phyloP scores from a whole-genome alignment of 2,113 vertebrate genomes.

The Miniopterus natalensis region DNA sequence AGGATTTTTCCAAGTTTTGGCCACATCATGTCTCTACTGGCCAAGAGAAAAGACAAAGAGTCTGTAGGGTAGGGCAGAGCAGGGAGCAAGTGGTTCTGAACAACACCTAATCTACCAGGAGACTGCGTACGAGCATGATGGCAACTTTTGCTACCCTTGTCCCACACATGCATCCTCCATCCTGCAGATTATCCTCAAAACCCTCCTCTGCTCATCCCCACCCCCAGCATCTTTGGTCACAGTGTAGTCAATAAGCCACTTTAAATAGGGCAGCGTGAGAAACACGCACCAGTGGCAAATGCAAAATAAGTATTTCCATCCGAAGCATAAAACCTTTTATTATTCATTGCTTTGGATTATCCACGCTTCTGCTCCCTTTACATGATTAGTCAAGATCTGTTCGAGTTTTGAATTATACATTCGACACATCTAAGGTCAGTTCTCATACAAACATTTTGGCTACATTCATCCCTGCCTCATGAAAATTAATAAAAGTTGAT shows the following conservation, averaged over 20 bases:
- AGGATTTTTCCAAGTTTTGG: neutral
- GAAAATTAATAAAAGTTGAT: neutral
- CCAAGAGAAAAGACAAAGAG: neutral
- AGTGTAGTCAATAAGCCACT: neutral
- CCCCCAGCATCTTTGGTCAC: neutral
- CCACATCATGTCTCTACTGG: rapidly evolving
- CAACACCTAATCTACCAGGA: rapidly evolving
- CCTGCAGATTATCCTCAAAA: neutral
- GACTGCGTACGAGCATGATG: rapidly evolving
- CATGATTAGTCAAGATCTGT: neutral
- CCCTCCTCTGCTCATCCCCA: rapidly evolving
- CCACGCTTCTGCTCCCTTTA: neutral
- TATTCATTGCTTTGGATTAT: neutral
- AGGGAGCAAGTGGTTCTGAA: rapidly evolving
- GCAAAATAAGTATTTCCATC: neutral
- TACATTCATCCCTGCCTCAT: neutral
- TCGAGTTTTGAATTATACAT: neutral
- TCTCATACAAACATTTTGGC: neutral
- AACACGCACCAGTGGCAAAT: neutral
- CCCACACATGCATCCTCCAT: rapidly evolving
- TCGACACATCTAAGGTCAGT: neutral
- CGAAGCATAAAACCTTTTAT: neutral
- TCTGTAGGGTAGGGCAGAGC: rapidly evolving
- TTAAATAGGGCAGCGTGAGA: neutral
- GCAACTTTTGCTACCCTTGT: rapidly evolving